Conservation (phyloP, 2,797 vertebrate species). For the Tolypeutes matacus region DNA sequence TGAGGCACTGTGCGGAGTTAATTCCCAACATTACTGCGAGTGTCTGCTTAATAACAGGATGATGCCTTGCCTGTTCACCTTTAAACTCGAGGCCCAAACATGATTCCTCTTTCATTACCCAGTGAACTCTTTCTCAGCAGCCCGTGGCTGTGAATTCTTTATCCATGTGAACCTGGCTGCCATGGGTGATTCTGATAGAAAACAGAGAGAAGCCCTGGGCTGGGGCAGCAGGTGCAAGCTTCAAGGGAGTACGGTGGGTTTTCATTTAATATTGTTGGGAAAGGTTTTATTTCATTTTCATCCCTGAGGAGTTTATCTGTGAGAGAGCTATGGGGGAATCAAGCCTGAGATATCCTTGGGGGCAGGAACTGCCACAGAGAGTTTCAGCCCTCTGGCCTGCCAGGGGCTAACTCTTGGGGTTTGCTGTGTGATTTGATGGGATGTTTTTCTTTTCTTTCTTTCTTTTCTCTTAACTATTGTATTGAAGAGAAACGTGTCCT, state of each 20-base stretch:
- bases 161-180: background rate
- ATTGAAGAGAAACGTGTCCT: background rate
- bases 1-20: background rate
- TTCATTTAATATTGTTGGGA: constrained; percentile 25
- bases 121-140: background rate
- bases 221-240: background rate
- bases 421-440: background rate
- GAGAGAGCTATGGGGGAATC: background rate
- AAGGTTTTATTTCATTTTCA: constrained; percentile 3
- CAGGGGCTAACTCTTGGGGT: background rate
- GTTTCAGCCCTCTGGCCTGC: background rate
- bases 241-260: background rate
- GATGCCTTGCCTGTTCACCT: background rate
- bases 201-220: background rate
- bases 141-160: constrained; percentile 5
- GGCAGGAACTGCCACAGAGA: background rate
- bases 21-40: background rate
- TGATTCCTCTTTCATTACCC: background rate
- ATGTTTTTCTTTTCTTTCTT: background rate
- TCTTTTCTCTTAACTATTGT: constrained; percentile 45
- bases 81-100: background rate
- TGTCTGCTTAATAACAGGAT: background rate
- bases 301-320: background rate
- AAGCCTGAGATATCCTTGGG: background rate
- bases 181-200: background rate